phyloP scores from a whole-genome alignment of 2,113 vertebrate species.

The Perccottus glenii region DNA sequence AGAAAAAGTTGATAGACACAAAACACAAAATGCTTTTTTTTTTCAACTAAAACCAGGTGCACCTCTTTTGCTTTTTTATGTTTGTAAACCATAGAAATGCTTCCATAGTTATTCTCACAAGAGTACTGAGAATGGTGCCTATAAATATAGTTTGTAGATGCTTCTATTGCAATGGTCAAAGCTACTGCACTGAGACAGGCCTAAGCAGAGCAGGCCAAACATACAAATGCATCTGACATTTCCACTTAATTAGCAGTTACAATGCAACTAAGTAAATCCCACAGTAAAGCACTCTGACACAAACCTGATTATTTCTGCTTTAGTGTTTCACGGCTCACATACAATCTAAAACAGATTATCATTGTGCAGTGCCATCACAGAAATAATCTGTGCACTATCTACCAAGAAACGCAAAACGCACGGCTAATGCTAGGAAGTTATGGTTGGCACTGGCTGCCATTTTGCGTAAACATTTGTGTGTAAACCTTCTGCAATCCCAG shows the following conservation, averaged over 20 bases:
- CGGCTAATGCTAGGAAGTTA: conserved; percentile 38
- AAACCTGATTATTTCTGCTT: conserved; percentile 58
- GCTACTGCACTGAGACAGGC: background rate
- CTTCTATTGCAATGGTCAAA: background rate
- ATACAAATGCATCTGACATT: conserved; percentile 60
- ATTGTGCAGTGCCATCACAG: conserved; percentile 30
- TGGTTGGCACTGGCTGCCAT: conserved; percentile 47
- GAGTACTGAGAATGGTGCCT: background rate
- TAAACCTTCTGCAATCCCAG: conserved; percentile 44
- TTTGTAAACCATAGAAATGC: background rate
- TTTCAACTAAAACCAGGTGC: too few species aligned
- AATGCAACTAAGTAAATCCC: conserved; percentile 58
- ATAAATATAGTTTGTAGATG: background rate
- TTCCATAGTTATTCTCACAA: background rate
- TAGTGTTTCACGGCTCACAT: conserved; percentile 33
- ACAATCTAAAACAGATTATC: conserved; percentile 30
- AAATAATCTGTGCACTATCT: conserved; percentile 46
- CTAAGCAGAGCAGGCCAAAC: background rate
- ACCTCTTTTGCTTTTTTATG: background rate
- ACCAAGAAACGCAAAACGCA: conserved; percentile 31
- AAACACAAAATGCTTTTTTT: too few species aligned
- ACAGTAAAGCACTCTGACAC: conserved; percentile 57
- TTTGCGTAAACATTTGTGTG: conserved; percentile 29
- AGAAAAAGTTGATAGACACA: too few species aligned
- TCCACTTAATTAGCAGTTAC: conserved; percentile 76